These are phyloP conservation scores for Pica pica DNA, from an alignment of 2,113 vertebrate genomes.

Conservation along the genomic window DNA sequence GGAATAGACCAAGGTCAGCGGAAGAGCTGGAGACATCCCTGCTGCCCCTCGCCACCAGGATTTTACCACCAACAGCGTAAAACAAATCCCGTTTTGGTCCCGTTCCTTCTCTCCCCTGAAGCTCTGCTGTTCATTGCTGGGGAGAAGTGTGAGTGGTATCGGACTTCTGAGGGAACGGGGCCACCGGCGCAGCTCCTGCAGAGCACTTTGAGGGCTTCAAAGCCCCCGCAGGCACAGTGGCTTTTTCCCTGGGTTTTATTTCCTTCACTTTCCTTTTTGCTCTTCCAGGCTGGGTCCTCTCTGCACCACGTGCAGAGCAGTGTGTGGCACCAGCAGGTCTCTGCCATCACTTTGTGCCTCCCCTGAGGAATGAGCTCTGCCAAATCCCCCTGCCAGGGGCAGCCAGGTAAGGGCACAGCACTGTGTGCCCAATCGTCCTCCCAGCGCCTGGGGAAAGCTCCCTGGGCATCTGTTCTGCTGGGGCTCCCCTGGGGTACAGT, in stretches of 20 bases:
- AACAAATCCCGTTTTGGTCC: background rate
- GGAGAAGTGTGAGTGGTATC: background rate
- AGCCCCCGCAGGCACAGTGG: background rate
- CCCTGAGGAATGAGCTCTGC: background rate
- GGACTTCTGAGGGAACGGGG: background rate
- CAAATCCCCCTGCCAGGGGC: background rate
- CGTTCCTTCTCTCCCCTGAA: background rate
- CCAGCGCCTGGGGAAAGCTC: background rate
- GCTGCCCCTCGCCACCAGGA: background rate
- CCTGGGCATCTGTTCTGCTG: too few species aligned
- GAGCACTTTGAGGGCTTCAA: background rate
- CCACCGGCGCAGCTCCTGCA: background rate
- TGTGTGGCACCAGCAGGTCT: background rate
- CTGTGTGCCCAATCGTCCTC: rapidly evolving
- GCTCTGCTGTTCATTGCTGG: background rate
- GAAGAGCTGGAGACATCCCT: background rate
- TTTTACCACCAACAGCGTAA: background rate
- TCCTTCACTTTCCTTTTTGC: background rate
- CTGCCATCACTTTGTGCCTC: too few species aligned
- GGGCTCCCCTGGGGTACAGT: background rate
- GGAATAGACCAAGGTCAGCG: background rate
- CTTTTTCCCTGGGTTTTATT: background rate
- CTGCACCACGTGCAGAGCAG: background rate
- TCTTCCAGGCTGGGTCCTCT: background rate
- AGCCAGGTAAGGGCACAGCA: background rate